Conservation (phyloP, 2,888 invertebrate species). For the Ganaspis brasiliensis region DNA sequence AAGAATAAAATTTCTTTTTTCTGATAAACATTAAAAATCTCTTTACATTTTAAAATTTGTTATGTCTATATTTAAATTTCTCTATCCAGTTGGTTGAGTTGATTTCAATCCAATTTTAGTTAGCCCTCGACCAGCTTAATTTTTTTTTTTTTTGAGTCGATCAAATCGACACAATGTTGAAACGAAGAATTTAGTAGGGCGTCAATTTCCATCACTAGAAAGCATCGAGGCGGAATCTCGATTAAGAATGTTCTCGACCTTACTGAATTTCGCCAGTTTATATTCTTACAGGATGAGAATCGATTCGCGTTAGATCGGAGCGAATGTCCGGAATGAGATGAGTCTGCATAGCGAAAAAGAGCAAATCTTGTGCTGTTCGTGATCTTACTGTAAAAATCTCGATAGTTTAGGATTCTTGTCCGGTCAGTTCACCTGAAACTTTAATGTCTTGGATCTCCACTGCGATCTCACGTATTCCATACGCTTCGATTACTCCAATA, state of each 20-base stretch:
- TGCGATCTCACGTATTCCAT: conserved; percentile 24
- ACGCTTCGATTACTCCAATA: conserved; percentile 25
- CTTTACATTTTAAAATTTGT: too few species aligned
- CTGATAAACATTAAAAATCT: too few species aligned
- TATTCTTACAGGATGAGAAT: conserved; percentile 54
- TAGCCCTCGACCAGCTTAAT: not conserved
- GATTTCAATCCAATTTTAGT: not conserved
- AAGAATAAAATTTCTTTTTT: too few species aligned
- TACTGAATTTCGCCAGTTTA: conserved; percentile 44
- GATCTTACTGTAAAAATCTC: conserved; percentile 46
- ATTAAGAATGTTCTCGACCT: conserved; percentile 54
- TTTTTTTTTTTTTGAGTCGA: not conserved
- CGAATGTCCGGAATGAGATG: conserved; percentile 25
- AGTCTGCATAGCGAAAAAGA: conserved; percentile 38
- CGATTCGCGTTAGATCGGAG: conserved; percentile 45
- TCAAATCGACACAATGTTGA: conserved; percentile 18
- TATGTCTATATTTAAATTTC: too few species aligned
- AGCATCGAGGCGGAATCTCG: conserved; percentile 51
- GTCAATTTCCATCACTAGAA: conserved; percentile 30
- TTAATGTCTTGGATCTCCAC: conserved; percentile 26
- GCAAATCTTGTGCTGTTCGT: conserved; percentile 46
- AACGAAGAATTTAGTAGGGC: conserved; percentile 34
- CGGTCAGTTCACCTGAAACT: conserved; percentile 39
- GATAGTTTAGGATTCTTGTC: conserved; percentile 34
- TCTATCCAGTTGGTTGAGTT: too few species aligned